phyloP scores from a whole-genome alignment of 2,888 invertebrate genomes.

The Mimumesa dahlbomi region DNA sequence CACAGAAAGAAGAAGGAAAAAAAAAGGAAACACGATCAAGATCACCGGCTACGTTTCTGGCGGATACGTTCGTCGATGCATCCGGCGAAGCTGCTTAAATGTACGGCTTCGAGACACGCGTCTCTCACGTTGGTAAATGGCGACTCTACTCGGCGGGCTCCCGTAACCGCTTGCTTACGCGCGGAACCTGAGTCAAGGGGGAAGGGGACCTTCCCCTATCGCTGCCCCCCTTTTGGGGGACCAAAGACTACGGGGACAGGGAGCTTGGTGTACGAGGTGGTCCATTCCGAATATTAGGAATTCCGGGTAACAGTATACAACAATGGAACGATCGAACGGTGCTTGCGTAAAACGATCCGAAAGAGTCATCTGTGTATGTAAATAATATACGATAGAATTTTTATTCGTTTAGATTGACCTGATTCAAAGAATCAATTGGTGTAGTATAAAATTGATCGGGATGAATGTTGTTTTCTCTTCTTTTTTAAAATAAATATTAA shows the following conservation, averaged over 20 bases:
- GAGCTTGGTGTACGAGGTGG: neutral
- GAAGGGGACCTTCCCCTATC: conserved; percentile 54
- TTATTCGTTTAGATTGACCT: too few relatives aligned
- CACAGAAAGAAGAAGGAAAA: conserved; percentile 40
- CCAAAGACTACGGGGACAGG: conserved; percentile 26
- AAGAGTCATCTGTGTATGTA: too few relatives aligned
- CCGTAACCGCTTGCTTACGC: conserved; percentile 60
- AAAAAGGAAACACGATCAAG: conserved; percentile 42
- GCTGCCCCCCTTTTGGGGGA: conserved; percentile 15
- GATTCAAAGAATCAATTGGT: too few relatives aligned
- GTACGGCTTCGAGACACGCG: conserved; percentile 17
- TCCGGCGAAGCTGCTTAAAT: neutral
- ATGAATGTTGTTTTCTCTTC: too few relatives aligned
- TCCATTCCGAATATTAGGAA: neutral
- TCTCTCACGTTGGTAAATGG: conserved; percentile 58
- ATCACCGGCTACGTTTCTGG: conserved; percentile 35
- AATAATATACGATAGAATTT: too few relatives aligned
- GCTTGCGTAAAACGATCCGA: too few relatives aligned
- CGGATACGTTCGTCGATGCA: neutral
- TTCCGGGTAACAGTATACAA: too few relatives aligned
- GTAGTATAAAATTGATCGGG: too few relatives aligned
- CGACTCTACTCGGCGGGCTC: conserved; percentile 55
- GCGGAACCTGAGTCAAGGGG: conserved; percentile 53
- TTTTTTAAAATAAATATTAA: too few relatives aligned
- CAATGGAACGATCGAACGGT: too few relatives aligned